Evolutionary conservation across 2,797 vertebrate genomes (phyloP).

Genomic region (Hoplostethus atlanticus): DNA sequence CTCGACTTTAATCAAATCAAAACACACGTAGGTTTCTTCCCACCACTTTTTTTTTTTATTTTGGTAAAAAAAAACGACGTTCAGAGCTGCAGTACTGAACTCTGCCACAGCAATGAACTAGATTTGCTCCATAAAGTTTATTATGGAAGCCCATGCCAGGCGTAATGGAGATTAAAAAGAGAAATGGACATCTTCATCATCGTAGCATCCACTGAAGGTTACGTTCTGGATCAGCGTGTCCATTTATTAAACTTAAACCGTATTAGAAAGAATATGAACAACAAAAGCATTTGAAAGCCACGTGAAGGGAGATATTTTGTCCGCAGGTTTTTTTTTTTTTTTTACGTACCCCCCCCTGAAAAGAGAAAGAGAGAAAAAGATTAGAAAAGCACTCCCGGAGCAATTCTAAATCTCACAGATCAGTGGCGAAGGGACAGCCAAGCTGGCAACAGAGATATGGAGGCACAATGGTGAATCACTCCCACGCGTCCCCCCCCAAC

Average conservation of each 20-base stretch:
- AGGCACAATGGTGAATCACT: constrained; percentile 77
- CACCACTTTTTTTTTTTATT: constrained; percentile 19
- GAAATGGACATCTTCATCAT: constrained; percentile 15
- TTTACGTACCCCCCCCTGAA: constrained; percentile 60
- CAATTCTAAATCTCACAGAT: constrained; percentile 78
- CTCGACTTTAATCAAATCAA: constrained; percentile 78
- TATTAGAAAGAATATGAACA: constrained; percentile 37
- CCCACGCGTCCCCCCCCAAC: constrained; percentile 62
- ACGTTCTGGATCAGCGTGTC: constrained; percentile 12
- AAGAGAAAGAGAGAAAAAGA: constrained; percentile 54
- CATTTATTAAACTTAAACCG: constrained; percentile 41
- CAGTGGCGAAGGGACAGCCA: constrained; percentile 75
- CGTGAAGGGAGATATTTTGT: constrained; percentile 59
- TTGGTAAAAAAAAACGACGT: constrained; percentile 20
- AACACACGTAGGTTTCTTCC: constrained; percentile 59
- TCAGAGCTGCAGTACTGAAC: constrained; percentile 53
- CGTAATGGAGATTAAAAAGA: constrained; percentile 37
- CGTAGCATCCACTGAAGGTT: neutral
- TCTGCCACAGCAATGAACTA: constrained; percentile 51
- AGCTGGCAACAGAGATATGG: constrained; percentile 77
- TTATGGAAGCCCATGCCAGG: constrained; percentile 23
- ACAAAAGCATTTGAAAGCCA: constrained; percentile 54
- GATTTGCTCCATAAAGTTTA: constrained; percentile 43
- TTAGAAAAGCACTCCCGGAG: constrained; percentile 76
- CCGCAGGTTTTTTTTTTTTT: constrained; percentile 28